Evolutionary conservation across 2,888 invertebrate species (phyloP).

Genomic region (Protophormia terraenovae): DNA sequence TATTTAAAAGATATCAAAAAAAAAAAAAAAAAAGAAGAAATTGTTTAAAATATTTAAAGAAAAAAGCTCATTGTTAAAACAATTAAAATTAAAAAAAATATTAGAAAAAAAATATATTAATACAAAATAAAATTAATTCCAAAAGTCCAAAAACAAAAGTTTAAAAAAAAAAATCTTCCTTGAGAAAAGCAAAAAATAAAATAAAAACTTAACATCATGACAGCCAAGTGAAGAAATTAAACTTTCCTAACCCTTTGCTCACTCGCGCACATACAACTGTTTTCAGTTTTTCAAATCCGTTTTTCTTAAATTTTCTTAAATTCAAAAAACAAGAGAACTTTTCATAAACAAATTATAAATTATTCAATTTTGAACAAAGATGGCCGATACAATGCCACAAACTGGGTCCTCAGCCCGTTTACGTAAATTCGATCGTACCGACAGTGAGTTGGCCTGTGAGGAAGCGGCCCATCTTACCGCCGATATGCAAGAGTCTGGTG

Average conservation of each 20-base stretch:
- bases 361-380: constrained; percentile 32
- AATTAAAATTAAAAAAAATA: no score
- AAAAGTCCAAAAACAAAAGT: neutral
- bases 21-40: neutral
- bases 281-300: neutral
- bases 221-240: constrained; percentile 37
- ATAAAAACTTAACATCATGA: constrained; percentile 21
- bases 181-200: neutral
- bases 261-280: neutral
- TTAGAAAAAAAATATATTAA: no score
- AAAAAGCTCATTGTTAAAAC: no score
- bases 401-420: constrained; percentile 77
- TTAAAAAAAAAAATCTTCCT: neutral
- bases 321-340: constrained; percentile 26
- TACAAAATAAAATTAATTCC: no score
- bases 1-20: constrained; percentile 12
- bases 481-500: constrained; percentile 82
- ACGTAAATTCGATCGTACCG: constrained; percentile 85
- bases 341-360: constrained; percentile 20
- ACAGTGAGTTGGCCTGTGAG: constrained; percentile 93
- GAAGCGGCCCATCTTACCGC: constrained; percentile 90
- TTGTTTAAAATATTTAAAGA: no score
- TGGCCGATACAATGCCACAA: constrained; percentile 74
- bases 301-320: neutral
- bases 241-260: neutral